phyloP scores from a whole-genome alignment of 2,888 invertebrate species.

The Melanchra persicariae region DNA sequence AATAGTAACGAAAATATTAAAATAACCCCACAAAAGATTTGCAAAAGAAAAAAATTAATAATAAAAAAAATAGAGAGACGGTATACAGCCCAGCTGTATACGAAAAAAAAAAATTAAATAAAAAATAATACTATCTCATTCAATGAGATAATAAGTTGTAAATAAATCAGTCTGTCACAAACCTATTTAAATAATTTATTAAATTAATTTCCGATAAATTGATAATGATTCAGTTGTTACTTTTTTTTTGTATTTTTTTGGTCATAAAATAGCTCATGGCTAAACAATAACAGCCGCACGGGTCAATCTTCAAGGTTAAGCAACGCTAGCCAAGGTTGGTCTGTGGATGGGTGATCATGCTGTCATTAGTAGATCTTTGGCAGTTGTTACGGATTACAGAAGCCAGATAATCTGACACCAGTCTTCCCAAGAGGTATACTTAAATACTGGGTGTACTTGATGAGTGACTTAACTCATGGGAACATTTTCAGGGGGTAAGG shows the following conservation, averaged over 20 bases:
- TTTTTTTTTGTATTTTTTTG: neutral
- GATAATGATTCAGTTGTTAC: constrained; percentile 49
- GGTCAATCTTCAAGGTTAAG: too few relatives aligned
- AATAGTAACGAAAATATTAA: constrained; percentile 52
- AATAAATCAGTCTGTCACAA: constrained; percentile 62
- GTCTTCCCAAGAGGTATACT: too few relatives aligned
- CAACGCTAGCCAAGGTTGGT: too few relatives aligned
- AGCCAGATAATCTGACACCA: too few relatives aligned
- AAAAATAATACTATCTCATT: constrained; percentile 63
- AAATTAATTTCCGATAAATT: constrained; percentile 55
- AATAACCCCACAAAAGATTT: constrained; percentile 37
- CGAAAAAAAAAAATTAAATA: constrained; percentile 52
- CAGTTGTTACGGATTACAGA: too few relatives aligned
- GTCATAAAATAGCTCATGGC: too few relatives aligned
- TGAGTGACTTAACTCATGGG: too few relatives aligned
- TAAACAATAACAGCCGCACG: too few relatives aligned
- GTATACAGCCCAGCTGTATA: constrained; percentile 63
- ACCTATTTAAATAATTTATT: constrained; percentile 62
- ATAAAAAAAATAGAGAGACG: constrained; percentile 39
- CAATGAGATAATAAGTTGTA: constrained; percentile 69
- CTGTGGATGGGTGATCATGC: too few relatives aligned
- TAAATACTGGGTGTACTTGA: too few relatives aligned
- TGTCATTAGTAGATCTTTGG: too few relatives aligned
- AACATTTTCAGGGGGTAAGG: too few relatives aligned
- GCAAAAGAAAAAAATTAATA: constrained; percentile 26